Evolutionary conservation across 2,888 invertebrate species (phyloP).

Genomic region (Myopa testacea): DNA sequence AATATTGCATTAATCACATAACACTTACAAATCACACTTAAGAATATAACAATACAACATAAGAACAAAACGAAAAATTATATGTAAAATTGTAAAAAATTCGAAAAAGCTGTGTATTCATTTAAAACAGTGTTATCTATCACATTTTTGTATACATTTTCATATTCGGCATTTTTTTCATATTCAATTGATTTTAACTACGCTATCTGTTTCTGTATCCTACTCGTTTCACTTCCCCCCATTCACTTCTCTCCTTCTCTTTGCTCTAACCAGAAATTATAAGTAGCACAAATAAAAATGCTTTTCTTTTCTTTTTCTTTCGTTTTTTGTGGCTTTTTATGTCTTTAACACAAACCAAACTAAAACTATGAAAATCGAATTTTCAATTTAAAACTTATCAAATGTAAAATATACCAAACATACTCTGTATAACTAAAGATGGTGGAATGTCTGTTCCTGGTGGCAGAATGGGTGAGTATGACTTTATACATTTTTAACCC

Average conservation of each 20-base stretch:
- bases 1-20: background rate
- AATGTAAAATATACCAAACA: conserved; percentile 41
- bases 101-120: background rate
- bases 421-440: conserved; percentile 52
- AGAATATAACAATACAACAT: background rate
- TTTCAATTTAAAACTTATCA: conserved; percentile 47
- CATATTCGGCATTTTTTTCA: conserved; percentile 4
- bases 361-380: conserved; percentile 41
- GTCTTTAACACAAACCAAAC: conserved; percentile 38
- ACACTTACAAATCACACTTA: background rate
- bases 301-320: conserved; percentile 35
- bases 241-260: conserved; percentile 12
- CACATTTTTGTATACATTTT: conserved; percentile 36
- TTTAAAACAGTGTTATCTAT: conserved; percentile 13
- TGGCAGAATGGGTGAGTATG: conserved; percentile 68
- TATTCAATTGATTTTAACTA: background rate
- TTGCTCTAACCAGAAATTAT: conserved; percentile 30
- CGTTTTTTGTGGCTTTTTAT: conserved; percentile 43
- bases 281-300: conserved; percentile 30
- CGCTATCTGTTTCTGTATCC: background rate
- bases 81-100: background rate
- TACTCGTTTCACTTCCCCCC: background rate
- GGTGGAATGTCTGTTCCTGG: conserved; percentile 66
- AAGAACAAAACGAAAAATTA: background rate
- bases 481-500: conserved; percentile 8